A percentile compares a stretch with the other conserved stretches of the same genome.
Evolutionary conservation across 1,140 invertebrate species (phyloP).

Genomic region (Lordiphosa mommai): DNA sequence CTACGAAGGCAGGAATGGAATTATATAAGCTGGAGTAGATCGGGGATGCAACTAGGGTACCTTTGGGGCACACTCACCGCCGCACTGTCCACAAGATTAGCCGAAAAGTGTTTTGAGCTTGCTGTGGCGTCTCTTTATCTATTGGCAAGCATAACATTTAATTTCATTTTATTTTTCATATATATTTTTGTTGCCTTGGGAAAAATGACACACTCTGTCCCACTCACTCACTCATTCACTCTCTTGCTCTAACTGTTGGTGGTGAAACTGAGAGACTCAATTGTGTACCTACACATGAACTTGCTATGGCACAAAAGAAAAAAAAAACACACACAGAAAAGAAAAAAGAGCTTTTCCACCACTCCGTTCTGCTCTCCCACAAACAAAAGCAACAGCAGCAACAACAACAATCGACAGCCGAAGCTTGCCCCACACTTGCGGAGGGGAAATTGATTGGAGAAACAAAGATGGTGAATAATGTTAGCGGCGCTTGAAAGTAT

Average conservation of each 20-base stretch:
- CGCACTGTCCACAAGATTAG: slow-evolving; percentile 41
- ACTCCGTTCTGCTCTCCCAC: slow-evolving; percentile 11
- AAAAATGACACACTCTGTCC: background rate
- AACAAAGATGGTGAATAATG: background rate
- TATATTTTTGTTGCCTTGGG: slow-evolving; percentile 1
- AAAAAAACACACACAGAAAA: no score
- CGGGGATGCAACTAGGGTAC: background rate
- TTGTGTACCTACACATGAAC: slow-evolving; percentile 65
- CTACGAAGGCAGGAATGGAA: slow-evolving; percentile 1
- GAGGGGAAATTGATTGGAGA: background rate
- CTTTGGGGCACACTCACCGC: slow-evolving; percentile 38
- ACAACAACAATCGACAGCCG: slow-evolving; percentile 25
- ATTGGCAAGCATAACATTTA: background rate
- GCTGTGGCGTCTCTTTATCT: background rate
- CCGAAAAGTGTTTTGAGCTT: slow-evolving; percentile 15
- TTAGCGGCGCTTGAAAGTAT: no score
- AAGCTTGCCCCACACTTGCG: slow-evolving; percentile 36
- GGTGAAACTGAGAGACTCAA: slow-evolving; percentile 19
- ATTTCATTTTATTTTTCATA: background rate
- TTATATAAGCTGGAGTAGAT: background rate
- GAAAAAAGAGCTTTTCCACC: slow-evolving; percentile 48
- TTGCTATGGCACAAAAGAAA: slow-evolving; percentile 21
- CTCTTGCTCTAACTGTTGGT: background rate
- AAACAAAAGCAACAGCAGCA: slow-evolving; percentile 15
- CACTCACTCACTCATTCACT: background rate